Evolutionary conservation across 2,888 invertebrate species (phyloP), one percentile per base, ranked within the genome.

Genomic region (Agonopterix subpropinquella): DNA sequence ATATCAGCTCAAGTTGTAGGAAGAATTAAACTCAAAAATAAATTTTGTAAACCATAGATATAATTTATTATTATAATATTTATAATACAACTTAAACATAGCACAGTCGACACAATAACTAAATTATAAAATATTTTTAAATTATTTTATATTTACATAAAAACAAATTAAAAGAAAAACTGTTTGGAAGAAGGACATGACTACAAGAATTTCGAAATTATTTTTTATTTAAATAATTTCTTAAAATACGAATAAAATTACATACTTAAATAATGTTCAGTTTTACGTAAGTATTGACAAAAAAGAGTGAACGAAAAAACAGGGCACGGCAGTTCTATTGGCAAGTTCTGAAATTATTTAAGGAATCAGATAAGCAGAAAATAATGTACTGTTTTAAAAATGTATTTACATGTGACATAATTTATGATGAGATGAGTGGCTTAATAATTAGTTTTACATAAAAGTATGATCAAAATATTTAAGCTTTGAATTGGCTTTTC

Each of bases 61-160:
- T 64, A 64, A 61, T 65, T 64, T 60, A 61, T 61, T 60, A 53
- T 48, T 51, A 49, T 18, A 15, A 45, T 45, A 13, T 57, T 49
- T 56, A 54, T 56, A 39, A 54, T 62, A 59, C 45, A 57, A 52
- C 62, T 64, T 28, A 28, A 28, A 28, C 28, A 5, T 5, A 64
- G 54, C 55, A 58, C 65, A 65, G 64, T 62, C 64, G 50, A 61
- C 52, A 55, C 3, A 53, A 52, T 56, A 54, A 54, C 47, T 53
- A 54, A 50, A 57, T 57, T 57, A 53, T 55, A 48, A 44, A 47
- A 45, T 44, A 47, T 52, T 39, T 52, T 51, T 44, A 47, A 44
- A 53, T 53, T 43, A 47, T 46, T 51, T 36, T 41, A 43, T 48
- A 51, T 54, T 56, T 51, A 57, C 58, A 54, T 49, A 37, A 42